Conservation (phyloP, 2,113 vertebrate species). For the Heteronetta atricapilla region DNA sequence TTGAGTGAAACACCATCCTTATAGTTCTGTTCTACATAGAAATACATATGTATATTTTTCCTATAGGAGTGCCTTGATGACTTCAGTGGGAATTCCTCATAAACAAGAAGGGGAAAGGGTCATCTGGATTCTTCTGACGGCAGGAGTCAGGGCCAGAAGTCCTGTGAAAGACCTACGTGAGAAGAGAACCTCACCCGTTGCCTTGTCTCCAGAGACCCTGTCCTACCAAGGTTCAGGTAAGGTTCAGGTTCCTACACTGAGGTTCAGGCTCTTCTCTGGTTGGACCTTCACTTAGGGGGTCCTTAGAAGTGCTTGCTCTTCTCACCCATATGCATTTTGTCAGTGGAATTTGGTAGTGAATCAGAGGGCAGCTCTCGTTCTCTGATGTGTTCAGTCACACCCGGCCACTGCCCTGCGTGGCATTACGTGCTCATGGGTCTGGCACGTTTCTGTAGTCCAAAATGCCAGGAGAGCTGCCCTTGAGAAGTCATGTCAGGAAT, state of each 20-base stretch:
- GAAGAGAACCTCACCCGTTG: background rate
- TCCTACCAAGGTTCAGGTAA: background rate
- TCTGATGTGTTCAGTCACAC: background rate
- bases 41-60: background rate
- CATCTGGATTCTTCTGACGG: background rate
- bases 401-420: background rate
- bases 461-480: background rate
- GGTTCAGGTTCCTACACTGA: background rate
- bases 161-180: background rate
- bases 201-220: background rate
- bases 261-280: background rate
- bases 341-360: background rate
- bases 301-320: background rate
- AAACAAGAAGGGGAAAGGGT: background rate
- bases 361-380: background rate
- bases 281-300: background rate
- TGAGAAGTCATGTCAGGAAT: background rate
- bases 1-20: background rate
- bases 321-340: rapidly evolving
- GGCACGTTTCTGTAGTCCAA: rapidly evolving
- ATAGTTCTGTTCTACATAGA: background rate
- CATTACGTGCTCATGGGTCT: rapidly evolving
- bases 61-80: background rate
- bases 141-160: background rate
- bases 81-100: constrained; percentile 11